phyloP scores from a whole-genome alignment of 2,113 vertebrate species.

The Megaleporinus macrocephalus region DNA sequence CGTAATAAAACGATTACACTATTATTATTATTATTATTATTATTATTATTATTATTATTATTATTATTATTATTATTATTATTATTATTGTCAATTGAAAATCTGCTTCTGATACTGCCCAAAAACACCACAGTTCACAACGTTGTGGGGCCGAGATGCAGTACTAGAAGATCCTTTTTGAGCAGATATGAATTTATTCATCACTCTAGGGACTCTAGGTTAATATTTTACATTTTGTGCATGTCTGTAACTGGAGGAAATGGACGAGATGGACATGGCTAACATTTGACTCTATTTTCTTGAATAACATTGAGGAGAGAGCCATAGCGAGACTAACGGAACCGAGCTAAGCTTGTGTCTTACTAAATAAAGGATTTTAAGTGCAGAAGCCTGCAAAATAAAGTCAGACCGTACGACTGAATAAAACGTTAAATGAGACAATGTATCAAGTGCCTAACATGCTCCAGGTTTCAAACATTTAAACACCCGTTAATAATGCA shows the following conservation, averaged over 20 bases:
- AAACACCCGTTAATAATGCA: slow-evolving; percentile 44
- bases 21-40: slow-evolving; percentile 10
- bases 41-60: slow-evolving; percentile 11
- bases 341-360: slow-evolving; percentile 11
- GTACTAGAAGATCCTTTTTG: neutral
- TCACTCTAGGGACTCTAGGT: neutral
- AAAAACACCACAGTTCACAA: neutral
- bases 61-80: slow-evolving; percentile 18
- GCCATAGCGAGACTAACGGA: slow-evolving; percentile 1
- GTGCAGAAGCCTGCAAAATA: slow-evolving; percentile 27
- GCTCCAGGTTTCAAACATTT: slow-evolving; percentile 48
- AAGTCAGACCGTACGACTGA: slow-evolving; percentile 7
- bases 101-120: neutral
- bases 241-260: slow-evolving; percentile 17
- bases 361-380: slow-evolving; percentile 41
- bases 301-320: neutral
- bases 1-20: neutral
- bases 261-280: neutral
- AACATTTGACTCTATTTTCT: slow-evolving; percentile 15
- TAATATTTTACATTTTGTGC: slow-evolving; percentile 18
- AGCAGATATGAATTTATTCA: slow-evolving; percentile 10
- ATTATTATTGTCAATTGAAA: neutral
- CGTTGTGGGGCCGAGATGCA: neutral
- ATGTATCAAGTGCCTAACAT: slow-evolving; percentile 38
- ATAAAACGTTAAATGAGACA: slow-evolving; percentile 8